Conservation (phyloP, 2,113 vertebrate genomes). For the Penelope pileata region DNA sequence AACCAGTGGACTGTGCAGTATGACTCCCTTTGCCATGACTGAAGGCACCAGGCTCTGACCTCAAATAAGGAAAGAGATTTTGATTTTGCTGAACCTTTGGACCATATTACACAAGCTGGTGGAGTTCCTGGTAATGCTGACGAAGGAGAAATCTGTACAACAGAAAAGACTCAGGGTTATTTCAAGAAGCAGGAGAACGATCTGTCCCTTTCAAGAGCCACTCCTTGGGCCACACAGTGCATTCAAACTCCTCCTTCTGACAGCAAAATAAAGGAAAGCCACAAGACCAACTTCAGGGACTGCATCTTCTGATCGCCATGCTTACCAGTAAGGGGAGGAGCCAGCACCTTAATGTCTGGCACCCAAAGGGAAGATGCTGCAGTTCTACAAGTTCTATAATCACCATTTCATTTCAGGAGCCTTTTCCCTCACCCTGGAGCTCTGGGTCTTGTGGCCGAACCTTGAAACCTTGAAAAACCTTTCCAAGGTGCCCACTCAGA, state of each 20-base stretch:
- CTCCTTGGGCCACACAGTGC: neutral
- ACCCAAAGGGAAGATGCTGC: neutral
- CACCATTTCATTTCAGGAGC: rapidly evolving
- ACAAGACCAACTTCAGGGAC: neutral
- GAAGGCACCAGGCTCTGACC: conserved; percentile 26
- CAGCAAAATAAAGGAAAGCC: neutral
- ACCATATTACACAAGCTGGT: conserved; percentile 19
- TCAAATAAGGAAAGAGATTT: conserved; percentile 56
- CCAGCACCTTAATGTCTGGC: neutral
- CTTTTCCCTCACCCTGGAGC: neutral
- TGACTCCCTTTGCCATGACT: neutral
- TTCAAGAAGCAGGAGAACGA: neutral
- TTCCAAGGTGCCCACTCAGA: neutral
- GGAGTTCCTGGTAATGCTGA: neutral
- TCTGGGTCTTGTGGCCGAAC: neutral
- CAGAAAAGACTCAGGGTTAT: neutral
- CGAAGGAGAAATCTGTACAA: neutral
- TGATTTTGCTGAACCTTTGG: conserved; percentile 38
- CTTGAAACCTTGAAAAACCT: neutral
- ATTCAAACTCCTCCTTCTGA: neutral
- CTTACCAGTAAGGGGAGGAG: neutral
- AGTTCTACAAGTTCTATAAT: neutral
- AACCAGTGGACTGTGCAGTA: conserved; percentile 48
- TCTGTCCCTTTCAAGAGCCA: neutral
- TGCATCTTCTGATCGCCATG: neutral